Evolutionary conservation across 2,113 vertebrate species (phyloP).

Genomic region (Mormoops blainvillei): DNA sequence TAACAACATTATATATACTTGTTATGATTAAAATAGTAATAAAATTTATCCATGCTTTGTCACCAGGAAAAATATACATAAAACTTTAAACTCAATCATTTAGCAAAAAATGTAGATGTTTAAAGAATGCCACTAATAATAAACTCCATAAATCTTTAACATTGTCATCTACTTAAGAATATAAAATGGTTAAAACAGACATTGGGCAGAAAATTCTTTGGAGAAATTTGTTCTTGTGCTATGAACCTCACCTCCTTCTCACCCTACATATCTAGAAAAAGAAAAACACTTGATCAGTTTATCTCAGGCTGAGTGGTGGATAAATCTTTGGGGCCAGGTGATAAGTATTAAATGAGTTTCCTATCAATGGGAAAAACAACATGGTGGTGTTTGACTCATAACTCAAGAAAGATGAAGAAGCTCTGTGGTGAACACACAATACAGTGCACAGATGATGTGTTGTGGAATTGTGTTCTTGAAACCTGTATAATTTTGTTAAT

Average conservation of each 20-base stretch:
- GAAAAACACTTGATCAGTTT: neutral
- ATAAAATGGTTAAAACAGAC: neutral
- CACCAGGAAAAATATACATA: neutral
- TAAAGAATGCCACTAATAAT: neutral
- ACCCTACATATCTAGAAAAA: neutral
- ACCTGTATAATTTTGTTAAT: too few species aligned
- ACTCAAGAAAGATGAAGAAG: neutral
- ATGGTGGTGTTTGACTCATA: neutral
- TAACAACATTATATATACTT: neutral
- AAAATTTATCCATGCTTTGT: neutral
- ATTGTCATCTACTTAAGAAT: neutral
- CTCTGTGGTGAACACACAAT: too few species aligned
- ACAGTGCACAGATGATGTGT: too few species aligned
- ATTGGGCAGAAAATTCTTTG: neutral
- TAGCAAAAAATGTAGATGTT: neutral
- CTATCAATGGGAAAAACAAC: neutral
- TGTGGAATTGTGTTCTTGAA: too few species aligned
- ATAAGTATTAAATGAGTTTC: neutral
- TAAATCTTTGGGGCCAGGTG: neutral
- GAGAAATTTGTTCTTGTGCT: neutral
- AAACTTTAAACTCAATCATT: neutral
- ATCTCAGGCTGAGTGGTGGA: neutral
- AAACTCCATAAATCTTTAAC: neutral
- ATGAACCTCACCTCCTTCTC: neutral
- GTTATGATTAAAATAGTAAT: neutral